Evolutionary conservation across 2,113 vertebrate genomes (phyloP), one percentile per base, ranked within the genome.

Genomic region (Rhinichthys klamathensis): DNA sequence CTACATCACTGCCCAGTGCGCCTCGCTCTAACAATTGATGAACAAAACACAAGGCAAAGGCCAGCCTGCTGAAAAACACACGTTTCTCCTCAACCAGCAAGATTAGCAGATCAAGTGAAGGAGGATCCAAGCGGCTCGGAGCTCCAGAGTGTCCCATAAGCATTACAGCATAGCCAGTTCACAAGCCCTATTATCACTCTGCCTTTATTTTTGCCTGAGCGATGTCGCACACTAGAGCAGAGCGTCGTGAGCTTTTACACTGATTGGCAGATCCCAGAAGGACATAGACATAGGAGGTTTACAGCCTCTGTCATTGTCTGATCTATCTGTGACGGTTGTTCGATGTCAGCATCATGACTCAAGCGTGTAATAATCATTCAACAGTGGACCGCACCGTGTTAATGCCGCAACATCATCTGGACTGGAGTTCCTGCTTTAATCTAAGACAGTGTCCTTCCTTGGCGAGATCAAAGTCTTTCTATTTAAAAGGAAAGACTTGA

Each of bases 221-320:
- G 58, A 44, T 6, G 82, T 35, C 38, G 74, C 65, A 41, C n/a
- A 21, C 82, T 76, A 85, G 32, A 56, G 23, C 79, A 74, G 80
- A 84, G 54, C 49, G 49, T 63, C 4, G 41, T 23, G 72, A 77
- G 88, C 88, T 89, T 85, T 89, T 85, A 89, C 30, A 56, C 82
- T 84, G 88, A 87, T 87, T 84, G 82, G 76, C 67, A 84, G 76
- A 80, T 78, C 65, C 78, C 49, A 54, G 70, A 15, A 72, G 61
- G 18, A 67, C 30, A 35, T 18, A 30, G 49, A 51, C 6, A 41
- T 41, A 41, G 9, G 77, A 84, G 41, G 69, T 84, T 75, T 84
- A 76, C 60, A 81, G 77, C 63, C 56, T 58, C 75, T 85, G 72
- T 88, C 83, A 72, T 12, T 41, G 41, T n/a, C 7, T 38, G 73